Conservation (phyloP, 2,113 vertebrate genomes). For the Bos javanicus region DNA sequence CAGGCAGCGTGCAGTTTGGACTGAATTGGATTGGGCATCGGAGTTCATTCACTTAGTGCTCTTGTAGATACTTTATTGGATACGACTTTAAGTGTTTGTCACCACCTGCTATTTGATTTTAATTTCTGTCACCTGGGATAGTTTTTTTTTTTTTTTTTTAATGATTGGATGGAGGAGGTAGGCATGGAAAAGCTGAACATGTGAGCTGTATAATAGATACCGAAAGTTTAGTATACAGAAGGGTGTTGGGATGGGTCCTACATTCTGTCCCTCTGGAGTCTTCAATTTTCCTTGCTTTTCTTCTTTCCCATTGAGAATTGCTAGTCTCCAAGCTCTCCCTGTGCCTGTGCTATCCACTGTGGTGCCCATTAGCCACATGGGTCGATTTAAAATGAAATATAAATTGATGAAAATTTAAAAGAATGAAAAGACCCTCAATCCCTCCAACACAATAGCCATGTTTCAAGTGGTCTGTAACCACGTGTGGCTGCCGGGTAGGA, state of each 20-base stretch:
- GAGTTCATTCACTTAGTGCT: accelerated
- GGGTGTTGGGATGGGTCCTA: background rate
- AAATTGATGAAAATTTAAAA: background rate
- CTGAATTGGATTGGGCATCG: accelerated
- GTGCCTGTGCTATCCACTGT: background rate
- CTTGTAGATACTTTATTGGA: background rate
- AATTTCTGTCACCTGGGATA: background rate
- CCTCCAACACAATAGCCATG: background rate
- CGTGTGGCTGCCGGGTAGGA: background rate
- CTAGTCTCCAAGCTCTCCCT: background rate
- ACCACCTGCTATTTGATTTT: constrained; percentile 3
- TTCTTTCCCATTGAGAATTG: background rate
- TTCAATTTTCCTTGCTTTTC: background rate
- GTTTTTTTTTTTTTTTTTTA: background rate
- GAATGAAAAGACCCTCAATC: background rate
- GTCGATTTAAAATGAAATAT: background rate
- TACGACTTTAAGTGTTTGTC: background rate
- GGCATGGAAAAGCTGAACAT: background rate
- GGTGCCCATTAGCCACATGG: background rate
- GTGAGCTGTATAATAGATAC: background rate
- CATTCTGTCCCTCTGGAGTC: background rate
- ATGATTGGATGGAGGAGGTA: background rate
- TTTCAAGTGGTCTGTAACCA: background rate
- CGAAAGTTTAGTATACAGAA: too few relatives aligned
- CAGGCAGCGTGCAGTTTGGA: background rate